phyloP scores from a whole-genome alignment of 2,888 invertebrate genomes.

The Plebejus anna region DNA sequence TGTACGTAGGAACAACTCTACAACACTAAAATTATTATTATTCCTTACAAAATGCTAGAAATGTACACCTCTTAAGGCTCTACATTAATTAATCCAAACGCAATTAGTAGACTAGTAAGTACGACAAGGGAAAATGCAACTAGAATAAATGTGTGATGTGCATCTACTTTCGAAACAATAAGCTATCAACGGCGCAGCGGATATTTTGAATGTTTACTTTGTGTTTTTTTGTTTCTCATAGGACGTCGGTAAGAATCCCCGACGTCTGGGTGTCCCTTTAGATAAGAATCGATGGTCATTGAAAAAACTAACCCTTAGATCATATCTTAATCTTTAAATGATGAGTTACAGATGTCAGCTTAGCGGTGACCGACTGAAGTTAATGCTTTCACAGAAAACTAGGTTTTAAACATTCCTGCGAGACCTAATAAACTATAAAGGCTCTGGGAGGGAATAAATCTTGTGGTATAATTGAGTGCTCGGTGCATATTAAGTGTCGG shows the following conservation, averaged over 20 bases:
- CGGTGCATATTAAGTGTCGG: background rate
- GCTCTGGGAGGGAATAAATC: background rate
- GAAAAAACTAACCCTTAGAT: conserved; percentile 49
- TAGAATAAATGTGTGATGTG: background rate
- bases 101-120: too few species aligned
- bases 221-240: conserved; percentile 43
- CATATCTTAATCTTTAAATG: conserved; percentile 53
- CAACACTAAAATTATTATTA: too few species aligned
- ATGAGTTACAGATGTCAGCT: conserved; percentile 41
- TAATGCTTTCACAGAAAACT: conserved; percentile 1
- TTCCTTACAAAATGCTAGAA: too few species aligned
- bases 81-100: too few species aligned
- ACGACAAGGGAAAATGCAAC: background rate
- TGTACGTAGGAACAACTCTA: too few species aligned
- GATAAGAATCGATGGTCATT: conserved; percentile 56
- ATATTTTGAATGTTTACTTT: conserved; percentile 60
- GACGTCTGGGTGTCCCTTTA: conserved; percentile 52
- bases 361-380: conserved; percentile 25
- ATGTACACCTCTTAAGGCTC: too few species aligned
- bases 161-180: background rate
- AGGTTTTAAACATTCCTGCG: background rate
- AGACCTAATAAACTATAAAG: background rate
- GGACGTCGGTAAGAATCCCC: conserved; percentile 36
- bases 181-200: conserved; percentile 33
- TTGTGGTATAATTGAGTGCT: background rate